Evolutionary conservation across 2,888 invertebrate genomes (phyloP).

Genomic region (Hypsopygia costalis): DNA sequence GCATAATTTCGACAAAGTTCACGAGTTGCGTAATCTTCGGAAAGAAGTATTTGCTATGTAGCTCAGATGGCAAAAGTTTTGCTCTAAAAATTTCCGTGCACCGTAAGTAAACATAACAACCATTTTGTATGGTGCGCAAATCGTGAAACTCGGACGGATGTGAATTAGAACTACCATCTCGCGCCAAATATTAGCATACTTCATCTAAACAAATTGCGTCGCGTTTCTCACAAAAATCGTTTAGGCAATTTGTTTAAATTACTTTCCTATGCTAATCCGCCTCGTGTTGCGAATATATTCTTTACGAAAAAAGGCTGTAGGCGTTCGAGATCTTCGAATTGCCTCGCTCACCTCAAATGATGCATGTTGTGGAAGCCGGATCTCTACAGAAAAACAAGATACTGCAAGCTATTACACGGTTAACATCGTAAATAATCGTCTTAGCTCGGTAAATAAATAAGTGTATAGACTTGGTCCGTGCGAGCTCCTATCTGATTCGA

Average conservation of each 20-base stretch:
- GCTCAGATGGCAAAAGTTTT: conserved; percentile 35
- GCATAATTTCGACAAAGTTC: conserved; percentile 42
- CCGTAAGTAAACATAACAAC: conserved; percentile 26
- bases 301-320: conserved; percentile 44
- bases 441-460: conserved; percentile 74
- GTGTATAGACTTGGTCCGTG: conserved; percentile 58
- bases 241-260: conserved; percentile 73
- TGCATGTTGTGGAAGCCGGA: conserved; percentile 55
- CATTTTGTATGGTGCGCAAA: conserved; percentile 21
- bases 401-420: conserved; percentile 65
- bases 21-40: conserved; percentile 42
- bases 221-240: conserved; percentile 62
- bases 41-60: conserved; percentile 34
- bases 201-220: conserved; percentile 54
- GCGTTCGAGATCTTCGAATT: conserved; percentile 48
- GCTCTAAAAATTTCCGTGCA: conserved; percentile 22
- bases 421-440: conserved; percentile 75
- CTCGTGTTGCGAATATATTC: conserved; percentile 64
- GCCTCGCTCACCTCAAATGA: conserved; percentile 50
- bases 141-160: conserved; percentile 31
- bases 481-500: conserved; percentile 65
- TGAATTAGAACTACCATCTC: conserved; percentile 28
- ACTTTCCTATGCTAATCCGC: conserved; percentile 71
- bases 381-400: conserved; percentile 60
- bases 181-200: conserved; percentile 37